Evolutionary conservation across 2,888 invertebrate genomes (phyloP).

Genomic region (Caenorhabditis drosophilae): DNA sequence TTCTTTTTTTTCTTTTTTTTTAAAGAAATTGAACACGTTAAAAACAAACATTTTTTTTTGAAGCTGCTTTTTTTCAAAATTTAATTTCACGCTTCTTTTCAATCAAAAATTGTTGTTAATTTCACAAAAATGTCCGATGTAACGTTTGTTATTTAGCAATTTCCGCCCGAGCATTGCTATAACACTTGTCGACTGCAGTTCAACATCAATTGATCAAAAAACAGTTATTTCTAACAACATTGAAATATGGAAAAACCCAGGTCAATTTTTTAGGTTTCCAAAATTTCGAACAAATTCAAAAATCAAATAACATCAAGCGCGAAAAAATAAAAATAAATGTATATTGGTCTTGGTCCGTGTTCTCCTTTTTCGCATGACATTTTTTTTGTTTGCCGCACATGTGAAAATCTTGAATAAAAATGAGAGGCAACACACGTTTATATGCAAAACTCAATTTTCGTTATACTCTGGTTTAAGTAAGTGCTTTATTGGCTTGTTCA

Average conservation of each 20-base stretch:
- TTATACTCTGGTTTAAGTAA: not conserved
- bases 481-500: too few species aligned
- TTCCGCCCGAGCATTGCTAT: constrained; percentile 2
- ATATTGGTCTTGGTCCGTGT: too few species aligned
- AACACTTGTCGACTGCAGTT: constrained; percentile 5
- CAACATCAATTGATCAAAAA: not conserved
- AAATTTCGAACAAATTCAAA: not conserved
- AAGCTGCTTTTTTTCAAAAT: too few species aligned
- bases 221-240: not conserved
- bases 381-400: too few species aligned
- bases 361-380: too few species aligned
- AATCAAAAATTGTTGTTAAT: too few species aligned
- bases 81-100: too few species aligned
- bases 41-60: too few species aligned
- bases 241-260: constrained; percentile 7
- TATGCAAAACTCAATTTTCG: constrained; percentile 7
- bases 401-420: too few species aligned
- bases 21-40: not conserved
- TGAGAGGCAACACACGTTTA: constrained; percentile 1
- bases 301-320: constrained; percentile 1
- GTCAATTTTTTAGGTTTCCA: not conserved
- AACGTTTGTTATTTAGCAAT: too few species aligned
- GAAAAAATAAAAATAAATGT: not conserved
- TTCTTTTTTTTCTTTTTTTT: not conserved
- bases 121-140: too few species aligned